Evolutionary conservation across 64 coral and sea anemone species (phyloP), one percentile per base, ranked within the genome.

Genomic region (Pocillopora damicornis): DNA sequence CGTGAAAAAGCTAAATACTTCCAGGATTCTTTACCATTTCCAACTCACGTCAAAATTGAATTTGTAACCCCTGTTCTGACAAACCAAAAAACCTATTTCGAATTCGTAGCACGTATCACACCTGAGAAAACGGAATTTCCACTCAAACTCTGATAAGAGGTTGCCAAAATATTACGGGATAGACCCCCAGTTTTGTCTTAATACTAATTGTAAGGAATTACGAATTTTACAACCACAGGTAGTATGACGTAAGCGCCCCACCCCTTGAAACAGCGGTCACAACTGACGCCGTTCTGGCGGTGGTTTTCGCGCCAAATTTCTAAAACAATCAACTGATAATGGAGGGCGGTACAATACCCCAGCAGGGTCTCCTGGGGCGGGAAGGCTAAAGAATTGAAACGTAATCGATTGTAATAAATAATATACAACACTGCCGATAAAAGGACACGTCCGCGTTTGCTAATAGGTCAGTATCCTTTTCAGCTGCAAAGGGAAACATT

Each of bases 361-460:
- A 85, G 81, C 81, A 58, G 81, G 81, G 35, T 63, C 13, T 36
- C 37, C 20, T 85, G 17, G 10, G 65, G 9, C 8, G 30, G 57
- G 64, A 72, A 85, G 69, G 38, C 65, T 8, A 13, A 15, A 38
- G 57, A 58, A 36, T 58, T 12, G 37, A 85, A 71, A 72, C 81
- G n/a, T 85, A 72, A 85, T 72, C 81, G 45, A 71, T 58, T 72
- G 81, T 85, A 72, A 68, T 72, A 15, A 85, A 57, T 72, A 85
- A 85, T 85, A 66, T 51, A 58, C 22, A 85, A 73, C 25, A 85
- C 9, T 37, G 37, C 7, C 23, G 65, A 72, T 72, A 57, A 85
- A 72, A 66, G 11, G 45, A 25, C 81, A 85, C 81, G 81, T 73
- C 69, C 17, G 18, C 15, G 30, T n/a, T 13, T 18, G 22, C 71